These are phyloP conservation scores for Protula sp. DNA, from an alignment of 2,888 invertebrate species.

Conservation along the genomic window DNA sequence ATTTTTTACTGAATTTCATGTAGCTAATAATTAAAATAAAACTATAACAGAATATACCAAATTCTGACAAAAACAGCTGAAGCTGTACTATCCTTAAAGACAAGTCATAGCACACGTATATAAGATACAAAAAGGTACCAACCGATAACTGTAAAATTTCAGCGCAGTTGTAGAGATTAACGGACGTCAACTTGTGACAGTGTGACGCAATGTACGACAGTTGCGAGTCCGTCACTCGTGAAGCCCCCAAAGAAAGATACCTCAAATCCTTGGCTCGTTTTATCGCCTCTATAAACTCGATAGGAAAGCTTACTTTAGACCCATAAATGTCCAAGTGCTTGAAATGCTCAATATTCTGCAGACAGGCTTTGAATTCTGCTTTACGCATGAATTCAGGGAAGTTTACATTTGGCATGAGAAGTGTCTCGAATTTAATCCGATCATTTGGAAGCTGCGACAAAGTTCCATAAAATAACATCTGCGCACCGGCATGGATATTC, in stretches of 20 bases:
- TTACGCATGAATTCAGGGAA: slow-evolving; percentile 31
- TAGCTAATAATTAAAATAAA: too few relatives aligned
- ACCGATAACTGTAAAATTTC: background rate
- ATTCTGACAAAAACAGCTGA: too few relatives aligned
- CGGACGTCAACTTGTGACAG: slow-evolving; percentile 38
- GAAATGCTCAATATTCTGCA: slow-evolving; percentile 27
- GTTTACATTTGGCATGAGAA: slow-evolving; percentile 39
- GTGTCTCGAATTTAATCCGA: slow-evolving; percentile 29
- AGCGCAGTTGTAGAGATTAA: slow-evolving; percentile 38
- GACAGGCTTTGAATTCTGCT: slow-evolving; percentile 29
- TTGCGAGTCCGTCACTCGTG: slow-evolving; percentile 14
- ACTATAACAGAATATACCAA: too few relatives aligned
- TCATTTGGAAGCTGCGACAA: slow-evolving; percentile 37
- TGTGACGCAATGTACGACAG: slow-evolving; percentile 32
- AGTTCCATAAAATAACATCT: slow-evolving; percentile 48
- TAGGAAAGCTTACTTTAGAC: slow-evolving; percentile 18
- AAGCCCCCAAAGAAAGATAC: slow-evolving; percentile 39
- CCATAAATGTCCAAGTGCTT: slow-evolving; percentile 32
- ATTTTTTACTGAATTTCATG: too few relatives aligned
- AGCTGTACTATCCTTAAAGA: too few relatives aligned
- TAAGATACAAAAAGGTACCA: too few relatives aligned
- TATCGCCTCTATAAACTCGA: background rate
- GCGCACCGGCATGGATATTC: slow-evolving; percentile 45
- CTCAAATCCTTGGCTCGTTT: slow-evolving; percentile 18
- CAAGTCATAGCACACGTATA: too few relatives aligned